These are phyloP conservation scores for Cyprinus carpio DNA, from an alignment of 2,113 vertebrate species.

Conservation along the genomic window DNA sequence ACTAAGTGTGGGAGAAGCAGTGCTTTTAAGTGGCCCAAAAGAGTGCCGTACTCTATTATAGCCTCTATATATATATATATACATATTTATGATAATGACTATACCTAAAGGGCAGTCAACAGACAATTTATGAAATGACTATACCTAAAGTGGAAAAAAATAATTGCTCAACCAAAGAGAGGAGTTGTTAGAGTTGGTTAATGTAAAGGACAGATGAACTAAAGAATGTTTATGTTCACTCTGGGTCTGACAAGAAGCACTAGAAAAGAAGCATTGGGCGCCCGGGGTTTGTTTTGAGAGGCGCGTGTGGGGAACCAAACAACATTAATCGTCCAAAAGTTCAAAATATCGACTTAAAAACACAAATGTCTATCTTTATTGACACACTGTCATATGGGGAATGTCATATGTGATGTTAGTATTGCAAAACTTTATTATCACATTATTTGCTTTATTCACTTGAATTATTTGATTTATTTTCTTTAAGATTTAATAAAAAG, in stretches of 20 bases:
- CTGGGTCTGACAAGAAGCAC: not conserved
- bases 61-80: too few relatives aligned
- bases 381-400: not conserved
- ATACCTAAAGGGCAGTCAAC: too few relatives aligned
- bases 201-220: slow-evolving; percentile 71
- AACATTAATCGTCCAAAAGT: slow-evolving; percentile 74
- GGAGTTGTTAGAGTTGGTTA: slow-evolving; percentile 59
- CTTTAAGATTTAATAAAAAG: too few relatives aligned
- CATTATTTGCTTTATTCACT: too few relatives aligned
- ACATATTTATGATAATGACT: too few relatives aligned
- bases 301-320: slow-evolving; percentile 72
- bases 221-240: slow-evolving; percentile 64
- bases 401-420: too few relatives aligned
- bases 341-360: slow-evolving; percentile 77
- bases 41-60: too few relatives aligned
- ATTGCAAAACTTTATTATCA: too few relatives aligned
- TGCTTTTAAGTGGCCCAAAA: too few relatives aligned
- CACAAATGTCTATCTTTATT: slow-evolving; percentile 42
- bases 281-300: slow-evolving; percentile 67
- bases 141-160: not conserved
- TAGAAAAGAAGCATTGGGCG: slow-evolving; percentile 57
- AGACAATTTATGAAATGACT: not conserved
- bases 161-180: not conserved
- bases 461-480: too few relatives aligned
- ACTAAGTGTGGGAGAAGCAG: too few relatives aligned